Conservation (phyloP, 2,797 vertebrate species). For the Pteronotus mesoamericanus region DNA sequence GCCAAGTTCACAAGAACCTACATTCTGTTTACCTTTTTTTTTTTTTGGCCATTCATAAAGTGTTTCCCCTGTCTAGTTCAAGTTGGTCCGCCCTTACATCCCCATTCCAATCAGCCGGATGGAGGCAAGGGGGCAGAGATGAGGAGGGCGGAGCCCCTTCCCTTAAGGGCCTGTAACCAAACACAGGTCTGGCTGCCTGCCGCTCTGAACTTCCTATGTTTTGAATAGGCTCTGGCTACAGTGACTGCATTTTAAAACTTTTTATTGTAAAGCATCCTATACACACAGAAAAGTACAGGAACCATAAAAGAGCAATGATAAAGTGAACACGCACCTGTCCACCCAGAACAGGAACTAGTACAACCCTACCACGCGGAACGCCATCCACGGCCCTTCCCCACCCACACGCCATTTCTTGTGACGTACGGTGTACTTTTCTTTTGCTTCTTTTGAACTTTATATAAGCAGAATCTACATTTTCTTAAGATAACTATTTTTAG, state of each 20-base stretch:
- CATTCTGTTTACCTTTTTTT: neutral
- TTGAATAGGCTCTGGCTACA: neutral
- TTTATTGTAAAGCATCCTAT: neutral
- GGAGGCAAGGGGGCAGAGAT: neutral
- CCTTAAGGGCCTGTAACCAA: neutral
- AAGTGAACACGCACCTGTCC: neutral
- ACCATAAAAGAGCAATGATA: neutral
- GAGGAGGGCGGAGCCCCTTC: neutral
- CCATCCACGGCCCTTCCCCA: too few relatives aligned
- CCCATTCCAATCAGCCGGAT: neutral
- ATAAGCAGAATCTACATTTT: neutral
- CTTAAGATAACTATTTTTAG: neutral
- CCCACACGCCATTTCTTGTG: neutral
- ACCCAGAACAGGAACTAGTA: neutral
- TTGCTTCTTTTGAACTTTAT: neutral
- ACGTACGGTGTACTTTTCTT: neutral
- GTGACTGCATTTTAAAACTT: neutral
- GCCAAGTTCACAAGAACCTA: neutral
- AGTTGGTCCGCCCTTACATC: neutral
- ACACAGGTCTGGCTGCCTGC: neutral
- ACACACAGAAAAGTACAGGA: neutral
- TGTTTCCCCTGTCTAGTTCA: neutral
- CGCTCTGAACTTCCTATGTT: neutral
- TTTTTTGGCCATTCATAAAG: neutral
- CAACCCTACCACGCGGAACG: too few relatives aligned